Evolutionary conservation across 2,113 vertebrate genomes (phyloP).

Genomic region (Oncorhynchus keta): DNA sequence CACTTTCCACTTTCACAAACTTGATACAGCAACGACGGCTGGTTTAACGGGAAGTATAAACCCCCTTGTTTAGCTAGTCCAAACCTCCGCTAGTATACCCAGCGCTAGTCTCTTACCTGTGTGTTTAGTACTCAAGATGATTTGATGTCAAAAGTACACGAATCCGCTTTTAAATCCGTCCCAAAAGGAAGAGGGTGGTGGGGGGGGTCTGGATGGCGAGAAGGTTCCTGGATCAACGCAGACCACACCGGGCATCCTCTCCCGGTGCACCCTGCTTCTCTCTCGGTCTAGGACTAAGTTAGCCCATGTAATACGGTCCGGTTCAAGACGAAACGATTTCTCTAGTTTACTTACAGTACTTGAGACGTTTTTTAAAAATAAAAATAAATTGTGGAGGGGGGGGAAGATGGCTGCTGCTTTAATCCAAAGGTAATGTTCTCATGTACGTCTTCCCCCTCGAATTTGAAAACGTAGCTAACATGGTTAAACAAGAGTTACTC

Average conservation of each 20-base stretch:
- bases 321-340: constrained; percentile 51
- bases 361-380: not conserved
- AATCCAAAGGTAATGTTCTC: constrained; percentile 55
- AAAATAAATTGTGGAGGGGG: no score
- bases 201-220: constrained; percentile 36
- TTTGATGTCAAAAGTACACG: not conserved
- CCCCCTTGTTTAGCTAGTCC: no score
- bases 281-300: constrained; percentile 9
- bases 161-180: constrained; percentile 53
- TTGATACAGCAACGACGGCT: not conserved
- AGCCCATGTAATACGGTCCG: constrained; percentile 37
- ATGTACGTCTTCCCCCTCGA: constrained; percentile 65
- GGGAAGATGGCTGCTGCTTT: constrained; percentile 35
- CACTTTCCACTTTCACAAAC: no score
- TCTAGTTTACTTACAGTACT: constrained; percentile 55
- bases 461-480: constrained; percentile 62
- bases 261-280: constrained; percentile 33
- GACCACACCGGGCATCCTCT: constrained; percentile 63
- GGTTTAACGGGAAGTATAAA: no score
- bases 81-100: not conserved
- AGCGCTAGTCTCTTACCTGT: constrained; percentile 49
- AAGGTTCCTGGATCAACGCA: constrained; percentile 30
- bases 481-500: constrained; percentile 52
- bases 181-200: not conserved
- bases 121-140: constrained; percentile 29